Base-by-base conservation (phyloP, 2,888 invertebrate species). In the Catocala fraxini region DNA sequence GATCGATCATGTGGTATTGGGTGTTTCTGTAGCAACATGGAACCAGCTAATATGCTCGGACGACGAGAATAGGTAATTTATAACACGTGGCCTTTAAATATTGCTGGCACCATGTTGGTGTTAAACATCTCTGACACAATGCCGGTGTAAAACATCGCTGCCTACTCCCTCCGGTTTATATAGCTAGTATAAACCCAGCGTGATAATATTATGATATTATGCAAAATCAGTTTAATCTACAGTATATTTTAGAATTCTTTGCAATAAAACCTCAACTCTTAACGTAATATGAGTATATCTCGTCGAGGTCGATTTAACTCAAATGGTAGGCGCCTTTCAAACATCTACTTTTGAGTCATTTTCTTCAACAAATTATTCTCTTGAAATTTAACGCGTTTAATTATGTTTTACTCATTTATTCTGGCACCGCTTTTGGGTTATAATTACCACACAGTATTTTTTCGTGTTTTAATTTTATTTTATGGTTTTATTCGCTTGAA, bases 331-430 rank as follows among this genome's bases (percentile, higher is more conserved):
- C 25, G 25, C 57, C 39, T 45, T 11, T 51, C 51, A 25, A 46
- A n/a, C 51, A 10, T 43, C 43, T 58, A 39, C 51, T 58, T 58
- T 25, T 6, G 25, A 25, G 10, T 9, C 45, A 51, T 57, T 51
- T 57, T 51, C 57, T 57, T 25, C 25, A 15, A 45, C 34, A 43
- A 51, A 57, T 57, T 51, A 51, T 46, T 42, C 15, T 11, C 43
- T 39, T 39, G 39, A 41, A 56, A 58, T 51, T 51, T 46, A 10
- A 51, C 12, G 35, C 35, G n/a, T 39, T 51, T 45, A 51, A 15
- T 56, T 56, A 43, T n/a, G 12, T 51, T n/a, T 25, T 13, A 51
- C 12, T 46, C 7, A 51, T 51, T 58, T 58, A 57, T 39, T 57
- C 35, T 51, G 0, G 35, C 15, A 10, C 35, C 33, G 33, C 35